Conservation (phyloP, 2,888 invertebrate genomes). For the Hecatera dysodea region DNA sequence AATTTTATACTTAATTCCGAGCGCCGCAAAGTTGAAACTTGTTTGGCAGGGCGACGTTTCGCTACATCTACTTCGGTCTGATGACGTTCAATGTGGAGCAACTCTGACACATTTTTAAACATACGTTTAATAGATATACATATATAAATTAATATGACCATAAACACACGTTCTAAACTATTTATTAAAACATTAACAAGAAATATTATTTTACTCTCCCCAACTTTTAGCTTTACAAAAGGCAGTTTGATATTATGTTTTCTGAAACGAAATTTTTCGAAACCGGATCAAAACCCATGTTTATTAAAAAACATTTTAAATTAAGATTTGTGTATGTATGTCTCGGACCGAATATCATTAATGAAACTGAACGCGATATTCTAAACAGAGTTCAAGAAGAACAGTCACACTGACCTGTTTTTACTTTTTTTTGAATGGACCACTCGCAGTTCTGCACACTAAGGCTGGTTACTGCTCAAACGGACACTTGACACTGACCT, state of each 20-base stretch:
- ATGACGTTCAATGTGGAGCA: slow-evolving; percentile 8
- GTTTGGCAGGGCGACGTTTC: neutral
- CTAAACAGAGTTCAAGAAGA: neutral
- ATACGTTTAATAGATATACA: slow-evolving; percentile 19
- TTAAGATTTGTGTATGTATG: neutral
- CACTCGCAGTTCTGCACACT: no score
- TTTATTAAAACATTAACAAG: slow-evolving; percentile 46
- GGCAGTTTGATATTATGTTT: slow-evolving; percentile 17
- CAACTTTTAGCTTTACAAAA: slow-evolving; percentile 11
- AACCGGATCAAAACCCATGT: neutral
- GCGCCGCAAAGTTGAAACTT: neutral
- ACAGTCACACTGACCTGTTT: neutral
- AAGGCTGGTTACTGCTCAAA: no score
- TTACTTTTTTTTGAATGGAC: no score
- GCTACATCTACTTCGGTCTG: neutral
- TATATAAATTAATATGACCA: slow-evolving; percentile 23
- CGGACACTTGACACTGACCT: no score
- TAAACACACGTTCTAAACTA: slow-evolving; percentile 33
- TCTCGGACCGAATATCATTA: neutral
- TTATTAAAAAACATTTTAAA: no score
- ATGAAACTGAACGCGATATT: neutral
- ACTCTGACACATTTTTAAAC: slow-evolving; percentile 23
- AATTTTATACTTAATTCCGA: slow-evolving; percentile 1
- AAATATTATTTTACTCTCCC: slow-evolving; percentile 27
- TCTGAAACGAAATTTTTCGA: neutral